Percentiles rank a stretch among this genome's conserved stretches.
Evolutionary conservation across 1,140 invertebrate species (phyloP).

Genomic region (Drosophila bifasciata): DNA sequence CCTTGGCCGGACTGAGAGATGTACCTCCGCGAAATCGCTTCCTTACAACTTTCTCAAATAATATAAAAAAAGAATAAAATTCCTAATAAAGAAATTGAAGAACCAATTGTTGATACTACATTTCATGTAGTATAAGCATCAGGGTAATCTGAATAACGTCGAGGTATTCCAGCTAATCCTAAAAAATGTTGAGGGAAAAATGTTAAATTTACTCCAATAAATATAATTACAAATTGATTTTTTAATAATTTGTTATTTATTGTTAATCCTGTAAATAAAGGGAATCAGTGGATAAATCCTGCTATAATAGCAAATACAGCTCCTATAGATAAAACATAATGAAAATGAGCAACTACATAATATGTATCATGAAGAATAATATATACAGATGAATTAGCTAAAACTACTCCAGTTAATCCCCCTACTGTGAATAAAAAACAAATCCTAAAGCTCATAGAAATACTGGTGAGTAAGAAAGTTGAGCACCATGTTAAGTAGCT

Average conservation of each 20-base stretch:
- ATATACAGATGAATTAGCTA: conserved; percentile 90
- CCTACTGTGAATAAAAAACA: conserved; percentile 3
- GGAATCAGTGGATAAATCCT: conserved; percentile 88
- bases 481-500: neutral
- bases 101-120: conserved; percentile 84
- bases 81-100: conserved; percentile 51
- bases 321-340: conserved; percentile 88
- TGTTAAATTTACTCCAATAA: conserved; percentile 89
- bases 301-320: conserved; percentile 89
- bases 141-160: conserved; percentile 89
- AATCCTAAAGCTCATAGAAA: neutral
- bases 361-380: conserved; percentile 90
- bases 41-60: conserved; percentile 83
- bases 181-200: conserved; percentile 90
- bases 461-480: neutral
- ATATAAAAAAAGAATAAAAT: conserved; percentile 86
- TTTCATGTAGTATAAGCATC: conserved; percentile 88
- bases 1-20: too few species aligned
- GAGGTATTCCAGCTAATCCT: conserved; percentile 89
- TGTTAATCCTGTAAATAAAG: conserved; percentile 86
- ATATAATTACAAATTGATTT: conserved; percentile 87
- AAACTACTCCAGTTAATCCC: conserved; percentile 21
- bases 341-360: conserved; percentile 91
- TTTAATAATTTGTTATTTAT: conserved; percentile 86
- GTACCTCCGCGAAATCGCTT: too few species aligned